Evolutionary conservation across 2,113 vertebrate species (phyloP).

Genomic region (Terrapene triunguis): DNA sequence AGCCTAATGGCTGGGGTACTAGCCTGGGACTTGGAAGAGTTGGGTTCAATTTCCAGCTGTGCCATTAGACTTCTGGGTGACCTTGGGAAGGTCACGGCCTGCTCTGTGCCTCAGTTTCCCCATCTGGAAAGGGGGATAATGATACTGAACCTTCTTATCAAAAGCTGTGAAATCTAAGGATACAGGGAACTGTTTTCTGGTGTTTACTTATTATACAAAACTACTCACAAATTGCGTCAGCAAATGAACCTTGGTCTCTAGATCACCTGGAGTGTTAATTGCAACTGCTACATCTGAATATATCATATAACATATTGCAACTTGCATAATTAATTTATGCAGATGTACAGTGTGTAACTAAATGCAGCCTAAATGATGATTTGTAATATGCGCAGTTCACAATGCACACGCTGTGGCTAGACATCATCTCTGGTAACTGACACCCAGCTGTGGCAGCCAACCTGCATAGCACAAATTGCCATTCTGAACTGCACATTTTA

Average conservation of each 20-base stretch:
- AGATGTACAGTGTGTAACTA: rapidly evolving
- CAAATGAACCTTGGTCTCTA: neutral
- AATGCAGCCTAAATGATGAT: rapidly evolving
- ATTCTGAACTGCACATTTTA: rapidly evolving
- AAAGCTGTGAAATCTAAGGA: neutral
- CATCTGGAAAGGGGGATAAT: neutral
- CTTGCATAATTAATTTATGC: rapidly evolving
- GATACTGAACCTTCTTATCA: neutral
- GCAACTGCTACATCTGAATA: neutral
- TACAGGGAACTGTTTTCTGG: neutral
- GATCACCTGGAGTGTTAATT: neutral
- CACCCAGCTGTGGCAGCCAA: rapidly evolving
- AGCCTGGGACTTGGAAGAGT: neutral
- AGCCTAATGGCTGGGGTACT: neutral
- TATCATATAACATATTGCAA: neutral
- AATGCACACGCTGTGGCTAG: rapidly evolving
- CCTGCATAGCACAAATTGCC: rapidly evolving
- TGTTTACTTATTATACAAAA: neutral
- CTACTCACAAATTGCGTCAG: neutral
- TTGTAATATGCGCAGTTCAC: rapidly evolving
- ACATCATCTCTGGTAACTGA: rapidly evolving
- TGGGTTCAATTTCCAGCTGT: rapidly evolving
- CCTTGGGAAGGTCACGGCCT: too few relatives aligned
- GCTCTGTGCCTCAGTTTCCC: rapidly evolving
- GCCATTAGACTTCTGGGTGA: too few relatives aligned